Base-by-base conservation (phyloP, 64 coral and sea anemone genomes). In the Pachyseris speciosa region DNA sequence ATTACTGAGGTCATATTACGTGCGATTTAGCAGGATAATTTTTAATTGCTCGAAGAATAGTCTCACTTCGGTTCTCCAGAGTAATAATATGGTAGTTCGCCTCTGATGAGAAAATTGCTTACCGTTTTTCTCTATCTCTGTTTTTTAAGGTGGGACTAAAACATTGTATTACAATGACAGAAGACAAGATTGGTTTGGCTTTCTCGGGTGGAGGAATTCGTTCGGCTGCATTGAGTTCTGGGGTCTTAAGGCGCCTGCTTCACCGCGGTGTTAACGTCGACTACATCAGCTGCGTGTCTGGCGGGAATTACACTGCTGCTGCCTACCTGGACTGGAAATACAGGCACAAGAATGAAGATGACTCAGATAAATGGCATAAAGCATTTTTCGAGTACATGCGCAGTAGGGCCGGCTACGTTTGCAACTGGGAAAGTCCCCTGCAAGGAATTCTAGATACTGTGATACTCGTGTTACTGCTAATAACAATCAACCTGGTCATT, bases 281-380 rank as follows among this genome's bases (percentile, higher is more conserved):
- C 52, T 96, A 96, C 32, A 20, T 96, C 39, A 96, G 94, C 28
- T 96, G 94, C 71, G 87, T 96, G 43, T 96, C 94, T n/a, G 94
- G 94, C 41, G 94, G 94, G 10, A 96, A 96, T 73, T 96, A 83
- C 36, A 78, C 74, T 11, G 94, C 94, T 0, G 90, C 94, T 9
- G 75, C 94, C 0, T 96, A 91, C 19, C 24, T 96, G 48, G 94
- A 96, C 25, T 96, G 94, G 94, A 96, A 96, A 48, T 92, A 86
- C 64, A 66, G 94, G 24, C 55, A 96, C 38, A 43, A 67, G 0
- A 24, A 87, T 5, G 1, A 65, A 32, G 94, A 96, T 43, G 39
- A 88, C 20, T 84, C n/a, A n/a, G n/a, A 79, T 37, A 25, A 40
- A 24, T 96, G 94, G 94, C 94, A 96, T 63, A 74, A 96, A 65